These are phyloP conservation scores for Papilio elwesi DNA, from an alignment of 2,888 invertebrate species.

Conservation along the genomic window DNA sequence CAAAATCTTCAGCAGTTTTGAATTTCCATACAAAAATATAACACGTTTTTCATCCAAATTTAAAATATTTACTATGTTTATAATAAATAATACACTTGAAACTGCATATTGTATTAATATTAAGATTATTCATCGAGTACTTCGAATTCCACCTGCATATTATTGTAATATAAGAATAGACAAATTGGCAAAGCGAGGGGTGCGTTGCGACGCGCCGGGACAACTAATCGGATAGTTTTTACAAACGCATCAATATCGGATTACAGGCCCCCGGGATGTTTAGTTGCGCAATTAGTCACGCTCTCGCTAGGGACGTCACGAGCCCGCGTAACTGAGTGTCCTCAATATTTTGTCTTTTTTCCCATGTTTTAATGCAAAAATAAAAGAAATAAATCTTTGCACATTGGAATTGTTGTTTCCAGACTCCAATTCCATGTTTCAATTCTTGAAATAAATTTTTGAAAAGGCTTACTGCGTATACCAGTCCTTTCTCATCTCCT, in stretches of 20 bases:
- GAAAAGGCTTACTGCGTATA: too few species aligned
- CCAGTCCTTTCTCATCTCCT: too few species aligned
- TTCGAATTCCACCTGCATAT: slow-evolving; percentile 46
- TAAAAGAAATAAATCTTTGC: neutral
- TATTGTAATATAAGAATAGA: slow-evolving; percentile 44
- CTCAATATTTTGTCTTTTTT: slow-evolving; percentile 36
- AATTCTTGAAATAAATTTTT: too few species aligned
- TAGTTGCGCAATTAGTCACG: slow-evolving; percentile 82
- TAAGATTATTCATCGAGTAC: slow-evolving; percentile 32
- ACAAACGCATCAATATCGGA: slow-evolving; percentile 82
- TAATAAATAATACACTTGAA: too few species aligned
- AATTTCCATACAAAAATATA: too few species aligned
- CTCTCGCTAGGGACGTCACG: slow-evolving; percentile 49
- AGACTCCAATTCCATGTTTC: too few species aligned
- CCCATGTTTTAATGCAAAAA: neutral
- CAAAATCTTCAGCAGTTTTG: too few species aligned
- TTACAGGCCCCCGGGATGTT: slow-evolving; percentile 77
- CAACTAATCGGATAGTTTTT: slow-evolving; percentile 81
- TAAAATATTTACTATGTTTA: too few species aligned
- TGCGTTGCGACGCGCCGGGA: slow-evolving; percentile 40
- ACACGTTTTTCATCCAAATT: too few species aligned
- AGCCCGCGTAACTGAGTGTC: slow-evolving; percentile 48
- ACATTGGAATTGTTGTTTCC: neutral
- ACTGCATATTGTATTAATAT: neutral
- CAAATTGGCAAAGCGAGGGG: slow-evolving; percentile 45